Base-by-base conservation (phyloP, 2,797 vertebrate species). In the Selene dorsalis region DNA sequence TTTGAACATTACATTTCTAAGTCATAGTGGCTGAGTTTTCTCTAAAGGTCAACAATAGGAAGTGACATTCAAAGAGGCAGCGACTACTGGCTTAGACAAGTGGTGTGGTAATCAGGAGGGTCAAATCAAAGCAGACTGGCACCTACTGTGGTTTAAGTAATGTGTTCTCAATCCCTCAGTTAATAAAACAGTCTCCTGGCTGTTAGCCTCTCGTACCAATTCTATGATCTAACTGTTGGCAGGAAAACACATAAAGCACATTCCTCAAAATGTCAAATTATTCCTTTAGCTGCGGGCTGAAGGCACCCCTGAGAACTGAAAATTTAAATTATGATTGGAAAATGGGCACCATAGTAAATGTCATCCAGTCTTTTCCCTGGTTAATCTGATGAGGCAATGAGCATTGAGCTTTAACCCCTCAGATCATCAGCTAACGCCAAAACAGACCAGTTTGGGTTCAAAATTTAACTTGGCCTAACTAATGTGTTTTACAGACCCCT, bases 341-440 rank as follows among this genome's bases (percentile, higher is more conserved):
- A 32, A 28, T 32, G 20, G 6, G 47, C 4, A 6, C 16, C 11
- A 9, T 32, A 57, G 20, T 39, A 52, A 26, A 71, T 10, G 62
- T 53, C 48, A 71, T 26, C 24, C 17, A 38, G 50, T 43, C 28
- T n/a, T 52, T 18, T 13, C 30, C 43, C 4, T 10, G 2, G 41
- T 60, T 56, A 32, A n/a, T 48, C 10, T 14, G 32, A 28, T 53
- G 53, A 75, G 30, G 55, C 63, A 41, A 4, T n/a, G 28, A 38
- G 56, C 22, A 8, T 22, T 55, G 18, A 38, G 10, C 11, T 56
- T 62, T 57, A 4, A 43, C 5, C 63, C 60, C n/a, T 43, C 6
- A 73, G 57, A 68, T 62, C 73, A 82, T 69, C 41, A 79, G 13
- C 24, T 53, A 58, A 39, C 8, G 13, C 52, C 3, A 14, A 45